Evolutionary conservation across 2,797 vertebrate species (phyloP).

Genomic region (Natrix natrix): DNA sequence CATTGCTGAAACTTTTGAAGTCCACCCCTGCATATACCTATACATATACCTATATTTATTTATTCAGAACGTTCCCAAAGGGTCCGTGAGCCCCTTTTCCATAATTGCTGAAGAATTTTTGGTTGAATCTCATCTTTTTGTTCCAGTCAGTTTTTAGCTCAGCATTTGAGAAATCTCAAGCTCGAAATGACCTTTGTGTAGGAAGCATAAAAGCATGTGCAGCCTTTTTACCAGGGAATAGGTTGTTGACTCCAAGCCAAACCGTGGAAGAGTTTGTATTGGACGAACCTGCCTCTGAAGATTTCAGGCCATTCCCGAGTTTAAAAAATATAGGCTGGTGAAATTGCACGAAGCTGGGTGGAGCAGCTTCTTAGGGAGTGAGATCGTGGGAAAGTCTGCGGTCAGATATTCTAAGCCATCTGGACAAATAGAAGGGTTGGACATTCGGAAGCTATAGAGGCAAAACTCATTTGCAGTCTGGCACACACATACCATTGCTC

Average conservation of each 20-base stretch:
- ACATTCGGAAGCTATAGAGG: background rate
- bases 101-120: background rate
- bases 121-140: background rate
- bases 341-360: slow-evolving; percentile 2
- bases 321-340: slow-evolving; percentile 29
- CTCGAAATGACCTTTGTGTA: background rate
- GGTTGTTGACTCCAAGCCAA: slow-evolving; percentile 6
- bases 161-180: slow-evolving; percentile 7
- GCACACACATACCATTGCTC: background rate
- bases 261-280: background rate
- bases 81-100: background rate
- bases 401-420: background rate
- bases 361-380: background rate
- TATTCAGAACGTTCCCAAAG: background rate
- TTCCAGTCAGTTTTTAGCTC: background rate
- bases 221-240: slow-evolving; percentile 1
- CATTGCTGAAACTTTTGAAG: too few species aligned
- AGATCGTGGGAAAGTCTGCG: background rate
- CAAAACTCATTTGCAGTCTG: background rate
- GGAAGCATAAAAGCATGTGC: background rate
- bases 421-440: slow-evolving; percentile 5
- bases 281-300: slow-evolving; percentile 6
- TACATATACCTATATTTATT: too few species aligned
- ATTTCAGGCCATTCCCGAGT: background rate
- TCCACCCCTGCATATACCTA: too few species aligned